Conservation (phyloP, 1,140 invertebrate genomes). For the Nilaparvata lugens region DNA sequence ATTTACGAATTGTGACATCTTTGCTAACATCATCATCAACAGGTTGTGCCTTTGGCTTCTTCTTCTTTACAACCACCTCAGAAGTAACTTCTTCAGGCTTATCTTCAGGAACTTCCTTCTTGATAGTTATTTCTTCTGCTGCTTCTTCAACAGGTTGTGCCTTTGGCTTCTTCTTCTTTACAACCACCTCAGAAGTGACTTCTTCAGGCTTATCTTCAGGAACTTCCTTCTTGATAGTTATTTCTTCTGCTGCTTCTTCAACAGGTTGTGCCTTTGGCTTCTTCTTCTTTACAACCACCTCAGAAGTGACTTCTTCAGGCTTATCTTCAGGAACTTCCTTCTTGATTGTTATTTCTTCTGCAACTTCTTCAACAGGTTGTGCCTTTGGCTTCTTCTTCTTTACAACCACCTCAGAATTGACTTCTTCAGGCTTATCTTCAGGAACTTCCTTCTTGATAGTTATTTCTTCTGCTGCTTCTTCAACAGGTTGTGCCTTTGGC, state of each 20-base stretch:
- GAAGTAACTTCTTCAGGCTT: conserved; percentile 32
- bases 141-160: conserved; percentile 32
- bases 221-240: conserved; percentile 38
- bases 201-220: conserved; percentile 33
- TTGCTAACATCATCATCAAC: conserved; percentile 25
- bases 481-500: conserved; percentile 22
- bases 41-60: conserved; percentile 20
- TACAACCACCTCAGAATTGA: background rate
- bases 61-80: conserved; percentile 37
- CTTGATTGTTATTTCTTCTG: conserved; percentile 37
- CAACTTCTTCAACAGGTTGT: conserved; percentile 33
- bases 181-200: conserved; percentile 26
- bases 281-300: conserved; percentile 33
- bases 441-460: conserved; percentile 23
- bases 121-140: conserved; percentile 39
- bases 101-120: conserved; percentile 34
- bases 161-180: conserved; percentile 36
- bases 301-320: conserved; percentile 18
- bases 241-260: conserved; percentile 38
- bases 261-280: conserved; percentile 29
- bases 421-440: background rate
- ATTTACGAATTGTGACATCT: conserved; percentile 25
- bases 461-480: conserved; percentile 17
- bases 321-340: conserved; percentile 27
- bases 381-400: conserved; percentile 27